Percentiles rank a stretch among this genome's conserved stretches.
phyloP scores from a whole-genome alignment of 2,113 vertebrate genomes.

The Odontesthes bonariensis region DNA sequence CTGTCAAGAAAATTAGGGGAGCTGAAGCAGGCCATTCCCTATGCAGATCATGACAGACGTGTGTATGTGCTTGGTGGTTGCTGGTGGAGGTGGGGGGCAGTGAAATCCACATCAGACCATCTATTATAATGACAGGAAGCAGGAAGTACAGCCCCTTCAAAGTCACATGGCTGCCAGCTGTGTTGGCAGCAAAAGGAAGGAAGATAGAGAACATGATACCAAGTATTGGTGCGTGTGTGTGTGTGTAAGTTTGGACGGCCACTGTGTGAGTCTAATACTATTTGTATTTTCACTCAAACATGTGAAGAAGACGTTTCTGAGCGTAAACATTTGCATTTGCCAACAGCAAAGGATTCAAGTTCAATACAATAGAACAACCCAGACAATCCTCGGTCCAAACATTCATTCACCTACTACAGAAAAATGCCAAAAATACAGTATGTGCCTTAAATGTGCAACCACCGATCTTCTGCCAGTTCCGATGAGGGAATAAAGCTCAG shows the following conservation, averaged over 20 bases:
- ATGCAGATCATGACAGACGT: constrained; percentile 58
- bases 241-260: neutral
- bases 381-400: constrained; percentile 18
- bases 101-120: constrained; percentile 71
- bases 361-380: constrained; percentile 36
- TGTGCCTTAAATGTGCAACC: constrained; percentile 28
- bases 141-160: constrained; percentile 83
- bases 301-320: constrained; percentile 13
- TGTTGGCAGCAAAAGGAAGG: constrained; percentile 52
- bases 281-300: constrained; percentile 51
- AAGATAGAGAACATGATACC: constrained; percentile 62
- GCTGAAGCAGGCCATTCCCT: constrained; percentile 42
- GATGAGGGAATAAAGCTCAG: constrained; percentile 50
- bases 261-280: neutral
- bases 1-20: constrained; percentile 60
- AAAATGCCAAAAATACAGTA: constrained; percentile 1
- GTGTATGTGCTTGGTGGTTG: constrained; percentile 48
- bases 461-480: constrained; percentile 53
- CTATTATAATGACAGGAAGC: constrained; percentile 92
- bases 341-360: constrained; percentile 56
- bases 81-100: constrained; percentile 42
- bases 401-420: constrained; percentile 1
- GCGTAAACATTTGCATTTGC: constrained; percentile 4
- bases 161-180: constrained; percentile 79
- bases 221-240: constrained; percentile 20